Evolutionary conservation across 2,888 invertebrate species (phyloP), one percentile per base, ranked within the genome.

Genomic region (Hyppa rectilinea): DNA sequence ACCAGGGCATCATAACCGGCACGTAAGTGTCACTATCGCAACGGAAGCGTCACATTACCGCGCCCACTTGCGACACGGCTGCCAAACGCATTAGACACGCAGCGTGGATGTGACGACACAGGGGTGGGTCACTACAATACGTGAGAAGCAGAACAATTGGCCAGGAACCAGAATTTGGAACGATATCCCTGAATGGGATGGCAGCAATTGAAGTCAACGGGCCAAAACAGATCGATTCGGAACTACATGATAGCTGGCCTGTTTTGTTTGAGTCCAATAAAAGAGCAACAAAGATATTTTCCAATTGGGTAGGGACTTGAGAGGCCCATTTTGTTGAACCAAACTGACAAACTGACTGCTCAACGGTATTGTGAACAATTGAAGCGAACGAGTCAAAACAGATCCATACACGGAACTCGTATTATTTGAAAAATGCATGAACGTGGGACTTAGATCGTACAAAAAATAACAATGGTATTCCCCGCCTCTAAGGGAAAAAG

Each of bases 41-140:
- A 77, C 80, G 87, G 87, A 88, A 85, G 79, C 72, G 71, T 50
- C 53, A 75, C 78, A 84, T 81, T 80, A 82, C 83, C 86, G 75
- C 86, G 66, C 87, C 87, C 83, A 84, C 70, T 84, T 80, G 75
- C 76, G 73, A 81, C 83, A 82, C 77, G 71, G 61, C 76, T 81
- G 68, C 79, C 80, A 72, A 81, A 83, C 78, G 75, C 80, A 80
- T 81, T 72, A 29, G 80, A 80, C 62, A 75, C 74, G 79, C 77
- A 71, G 63, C 62, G 55, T 80, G 85, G 82, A 88, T 86, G 84
- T 85, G 85, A 89, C 67, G 87, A 85, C 87, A 89, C 59, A 85
- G 79, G 88, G 90, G 89, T 87, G 88, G 81, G 83, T 79, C 82
- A 76, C 68, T 74, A 80, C 79, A 81, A 72, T 83, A 82, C 84